Base-by-base conservation (phyloP, 1,140 invertebrate genomes). In the Drosophila arawakana region DNA sequence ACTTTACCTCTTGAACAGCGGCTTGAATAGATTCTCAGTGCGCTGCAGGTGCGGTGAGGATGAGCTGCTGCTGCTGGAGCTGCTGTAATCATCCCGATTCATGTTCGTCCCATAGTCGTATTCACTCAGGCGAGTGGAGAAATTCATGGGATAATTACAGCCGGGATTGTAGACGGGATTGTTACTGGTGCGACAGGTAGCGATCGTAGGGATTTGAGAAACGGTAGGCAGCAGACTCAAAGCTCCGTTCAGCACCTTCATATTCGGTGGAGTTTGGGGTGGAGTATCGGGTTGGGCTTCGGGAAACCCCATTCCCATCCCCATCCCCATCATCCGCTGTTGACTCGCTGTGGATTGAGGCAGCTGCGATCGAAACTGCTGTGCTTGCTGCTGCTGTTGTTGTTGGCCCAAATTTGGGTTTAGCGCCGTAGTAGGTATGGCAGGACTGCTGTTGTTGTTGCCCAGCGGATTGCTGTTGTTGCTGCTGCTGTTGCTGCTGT, bases 251-350 rank as follows among this genome's bases (percentile, higher is more conserved):
- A 95, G 95, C 90, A 97, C 94, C 92, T 97, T 98, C 95, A 97
- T 96, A 93, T 97, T 97, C 91, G 97, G 97, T 66, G 97, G 97
- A 75, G 97, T 98, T 93, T 98, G 97, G 30, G 97, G 97, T 76
- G 97, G 97, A 71, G 97, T 98, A 92, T 92, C 97, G 75, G 97
- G 97, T 93, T 96, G 96, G 92, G 97, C 96, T 91, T 97, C 96
- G 88, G 96, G 96, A 94, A 97, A 97, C 91, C 95, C 95, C 93
- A 95, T 94, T 80, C 94, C 72, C 72, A 95, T 94, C 81, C 25
- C 25, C 25, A 30, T 30, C 81, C 94, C 72, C 72, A 95, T 94
- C 81, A 94, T 95, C 73, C 72, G 92, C 83, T 90, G 54, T 57
- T 57, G 90, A 84, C 60, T 81, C 86, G 77, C 80, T 92, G 70